Conservation (phyloP, 1,140 invertebrate species). For the Lepidurus packardi region DNA sequence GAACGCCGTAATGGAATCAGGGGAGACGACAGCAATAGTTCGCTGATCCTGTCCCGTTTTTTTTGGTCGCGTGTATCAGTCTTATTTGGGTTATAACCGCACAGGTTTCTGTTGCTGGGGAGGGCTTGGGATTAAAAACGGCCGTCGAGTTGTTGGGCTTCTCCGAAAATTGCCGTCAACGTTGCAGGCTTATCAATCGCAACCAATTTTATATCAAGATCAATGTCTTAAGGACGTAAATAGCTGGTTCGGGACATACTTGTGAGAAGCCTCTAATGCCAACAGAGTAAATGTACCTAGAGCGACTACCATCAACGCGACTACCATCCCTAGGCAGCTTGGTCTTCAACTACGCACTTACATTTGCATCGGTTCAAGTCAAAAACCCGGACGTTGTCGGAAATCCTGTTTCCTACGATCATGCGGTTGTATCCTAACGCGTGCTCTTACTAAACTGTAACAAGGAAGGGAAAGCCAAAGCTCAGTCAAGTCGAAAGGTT, state of each 20-base stretch:
- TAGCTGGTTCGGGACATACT: neutral
- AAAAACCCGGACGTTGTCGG: no score
- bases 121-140: neutral
- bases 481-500: no score
- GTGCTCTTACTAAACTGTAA: no score
- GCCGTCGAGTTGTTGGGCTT: neutral
- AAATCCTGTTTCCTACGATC: no score
- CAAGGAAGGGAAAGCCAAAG: no score
- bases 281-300: neutral
- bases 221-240: neutral
- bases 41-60: neutral
- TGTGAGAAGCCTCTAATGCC: neutral
- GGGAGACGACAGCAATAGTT: neutral
- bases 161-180: constrained; percentile 1
- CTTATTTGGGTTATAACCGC: neutral
- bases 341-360: neutral
- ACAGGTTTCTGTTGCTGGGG: constrained; percentile 10
- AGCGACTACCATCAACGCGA: no score
- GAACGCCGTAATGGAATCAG: neutral
- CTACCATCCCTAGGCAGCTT: neutral
- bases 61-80: neutral
- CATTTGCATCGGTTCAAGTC: neutral
- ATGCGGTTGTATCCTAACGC: no score
- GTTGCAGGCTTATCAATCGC: neutral
- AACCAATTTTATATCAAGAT: constrained; percentile 16